Evolutionary conservation across 1,140 invertebrate genomes (phyloP), one percentile per base, ranked within the genome.

Genomic region (Caenorhabditis remanei): DNA sequence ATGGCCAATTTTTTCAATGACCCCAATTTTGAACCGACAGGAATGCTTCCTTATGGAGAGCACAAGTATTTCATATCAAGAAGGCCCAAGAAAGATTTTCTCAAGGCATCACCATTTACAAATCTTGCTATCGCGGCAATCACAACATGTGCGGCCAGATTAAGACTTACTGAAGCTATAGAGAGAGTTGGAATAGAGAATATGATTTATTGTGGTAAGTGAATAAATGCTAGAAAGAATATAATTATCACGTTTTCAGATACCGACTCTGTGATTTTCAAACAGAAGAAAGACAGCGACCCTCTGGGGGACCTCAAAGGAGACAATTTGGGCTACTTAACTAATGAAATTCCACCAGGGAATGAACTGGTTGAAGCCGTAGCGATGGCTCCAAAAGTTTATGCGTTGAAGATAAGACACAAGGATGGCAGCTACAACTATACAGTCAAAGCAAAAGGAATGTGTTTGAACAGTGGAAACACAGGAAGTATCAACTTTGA

Each of bases 181-280:
- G 61, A 63, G 24, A 32, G 9, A 40, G 61, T 40, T 4, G 61
- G 61, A 32, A 9, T 32, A 9, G 61, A 63, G 1, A 63, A 63
- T 40, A 9, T 63, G 6, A 40, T 63, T 11, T 63, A 63, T 63
- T 63, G 61, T 40, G 61, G 61, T 63, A 40, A 63, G 61, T 63
- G 32, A 40, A 2, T 1, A 63, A 32, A 9, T 63, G 24, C 40
- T 63, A 16, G 0, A 24, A 63, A 63, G 8, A 32, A 9, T 63
- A 24, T 24, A 19, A 63, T 7, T 63, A 32, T 19, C 50, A 58
- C 6, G 5, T 63, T 63, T 63, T 40, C 61, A 63, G 61, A 63
- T 40, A 63, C 61, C 19, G 61, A 63, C 61, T 63, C 61, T 21
- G 3, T 63, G 19, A 63, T 63, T 7, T 63, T 63, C 24, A 63